Evolutionary conservation across 2,113 vertebrate genomes (phyloP).

Genomic region (Bettongia penicillata): DNA sequence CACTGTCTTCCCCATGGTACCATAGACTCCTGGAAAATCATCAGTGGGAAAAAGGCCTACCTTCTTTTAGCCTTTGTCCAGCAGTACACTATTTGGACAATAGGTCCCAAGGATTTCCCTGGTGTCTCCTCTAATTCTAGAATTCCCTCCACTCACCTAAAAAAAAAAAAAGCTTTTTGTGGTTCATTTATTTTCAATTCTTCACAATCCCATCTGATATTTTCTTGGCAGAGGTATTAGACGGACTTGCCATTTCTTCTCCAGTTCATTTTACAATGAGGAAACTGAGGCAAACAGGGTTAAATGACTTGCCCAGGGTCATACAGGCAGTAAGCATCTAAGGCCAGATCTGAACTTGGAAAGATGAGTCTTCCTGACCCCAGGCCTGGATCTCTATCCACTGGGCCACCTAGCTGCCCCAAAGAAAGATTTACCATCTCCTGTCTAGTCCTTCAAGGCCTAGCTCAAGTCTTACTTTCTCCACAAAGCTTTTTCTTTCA

Average conservation of each 20-base stretch:
- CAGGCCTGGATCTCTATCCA: background rate
- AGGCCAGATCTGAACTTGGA: background rate
- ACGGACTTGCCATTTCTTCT: background rate
- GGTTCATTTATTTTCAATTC: background rate
- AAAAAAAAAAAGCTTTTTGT: background rate
- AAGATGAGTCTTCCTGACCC: background rate
- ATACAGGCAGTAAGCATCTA: background rate
- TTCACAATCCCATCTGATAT: background rate
- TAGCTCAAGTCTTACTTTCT: background rate
- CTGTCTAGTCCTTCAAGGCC: background rate
- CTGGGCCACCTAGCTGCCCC: background rate
- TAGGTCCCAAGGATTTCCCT: background rate
- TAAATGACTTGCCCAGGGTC: background rate
- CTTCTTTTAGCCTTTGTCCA: background rate
- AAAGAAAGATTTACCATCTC: background rate
- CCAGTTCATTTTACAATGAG: background rate
- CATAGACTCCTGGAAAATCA: background rate
- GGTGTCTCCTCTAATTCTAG: background rate
- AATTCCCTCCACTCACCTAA: background rate
- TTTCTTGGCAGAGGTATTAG: background rate
- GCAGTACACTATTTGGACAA: background rate
- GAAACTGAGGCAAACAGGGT: background rate
- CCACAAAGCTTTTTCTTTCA: background rate
- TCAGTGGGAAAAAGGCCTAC: background rate
- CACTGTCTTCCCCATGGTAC: background rate